Evolutionary conservation across 2,888 invertebrate genomes (phyloP).

Genomic region (Dolomedes plantarius): DNA sequence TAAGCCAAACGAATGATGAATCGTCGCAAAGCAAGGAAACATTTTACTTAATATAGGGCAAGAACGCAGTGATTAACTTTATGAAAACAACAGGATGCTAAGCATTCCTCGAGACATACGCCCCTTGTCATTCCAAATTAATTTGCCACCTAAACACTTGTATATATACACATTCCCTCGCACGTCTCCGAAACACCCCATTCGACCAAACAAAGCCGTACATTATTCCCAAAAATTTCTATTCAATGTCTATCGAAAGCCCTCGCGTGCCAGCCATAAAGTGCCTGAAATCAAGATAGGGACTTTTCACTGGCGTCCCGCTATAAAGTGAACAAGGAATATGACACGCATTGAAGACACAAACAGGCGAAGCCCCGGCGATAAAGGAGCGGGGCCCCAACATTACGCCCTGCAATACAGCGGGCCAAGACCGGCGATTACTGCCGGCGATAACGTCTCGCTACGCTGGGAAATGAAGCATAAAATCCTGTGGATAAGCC

Average conservation of each 20-base stretch:
- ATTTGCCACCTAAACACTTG: not conserved
- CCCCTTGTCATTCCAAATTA: not conserved
- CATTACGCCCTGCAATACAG: slow-evolving; percentile 31
- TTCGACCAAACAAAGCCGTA: not conserved
- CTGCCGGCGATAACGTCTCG: slow-evolving; percentile 40
- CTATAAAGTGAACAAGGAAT: slow-evolving; percentile 26
- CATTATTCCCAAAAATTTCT: not conserved
- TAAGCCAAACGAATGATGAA: too few relatives aligned
- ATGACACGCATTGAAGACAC: slow-evolving; percentile 38
- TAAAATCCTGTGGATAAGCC: slow-evolving; percentile 64
- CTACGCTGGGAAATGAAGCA: slow-evolving; percentile 57
- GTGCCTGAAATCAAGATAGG: slow-evolving; percentile 13
- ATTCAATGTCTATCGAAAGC: slow-evolving; percentile 16
- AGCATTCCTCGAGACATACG: not conserved
- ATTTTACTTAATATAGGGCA: too few relatives aligned
- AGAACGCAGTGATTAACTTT: not conserved
- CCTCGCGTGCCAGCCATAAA: slow-evolving; percentile 1
- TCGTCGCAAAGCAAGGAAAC: too few relatives aligned
- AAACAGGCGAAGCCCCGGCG: slow-evolving; percentile 4
- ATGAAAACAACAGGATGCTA: not conserved
- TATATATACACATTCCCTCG: not conserved
- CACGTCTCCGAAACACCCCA: not conserved
- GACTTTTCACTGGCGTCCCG: slow-evolving; percentile 11
- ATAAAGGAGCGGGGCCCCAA: slow-evolving; percentile 24
- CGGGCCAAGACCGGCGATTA: slow-evolving; percentile 42